A percentile compares a stretch with the other conserved stretches of the same genome.
Evolutionary conservation across 1,140 invertebrate genomes (phyloP).

Genomic region (Aplysia californica): DNA sequence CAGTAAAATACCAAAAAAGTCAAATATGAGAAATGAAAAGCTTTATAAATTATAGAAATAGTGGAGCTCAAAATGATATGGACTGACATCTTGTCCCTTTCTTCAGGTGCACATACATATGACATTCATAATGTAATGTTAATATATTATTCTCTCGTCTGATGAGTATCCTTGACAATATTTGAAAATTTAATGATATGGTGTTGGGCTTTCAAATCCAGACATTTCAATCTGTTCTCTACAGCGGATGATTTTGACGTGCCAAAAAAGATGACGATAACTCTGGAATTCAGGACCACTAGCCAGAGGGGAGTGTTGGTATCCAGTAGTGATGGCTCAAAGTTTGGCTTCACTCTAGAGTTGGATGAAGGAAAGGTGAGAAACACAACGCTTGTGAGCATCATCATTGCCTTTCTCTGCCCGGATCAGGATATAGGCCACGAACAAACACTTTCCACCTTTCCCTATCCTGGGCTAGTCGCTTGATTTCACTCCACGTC

Average conservation of each 20-base stretch:
- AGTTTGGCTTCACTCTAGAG: slow-evolving; percentile 80
- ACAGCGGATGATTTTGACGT: slow-evolving; percentile 80
- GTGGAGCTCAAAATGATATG: too few relatives aligned
- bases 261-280: slow-evolving; percentile 77
- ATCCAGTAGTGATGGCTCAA: slow-evolving; percentile 75
- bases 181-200: not conserved
- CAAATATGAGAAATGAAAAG: too few relatives aligned
- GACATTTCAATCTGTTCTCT: slow-evolving; percentile 50
- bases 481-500: too few relatives aligned
- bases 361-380: slow-evolving; percentile 80
- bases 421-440: too few relatives aligned
- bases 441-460: too few relatives aligned
- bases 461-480: too few relatives aligned
- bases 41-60: too few relatives aligned
- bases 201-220: not conserved
- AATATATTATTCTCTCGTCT: not conserved
- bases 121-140: not conserved
- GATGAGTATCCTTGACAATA: too few relatives aligned
- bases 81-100: too few relatives aligned
- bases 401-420: not conserved
- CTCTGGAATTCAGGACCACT: slow-evolving; percentile 86
- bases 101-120: not conserved
- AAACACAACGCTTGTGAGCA: not conserved
- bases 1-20: too few relatives aligned
- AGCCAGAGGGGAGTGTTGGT: slow-evolving; percentile 84